These are phyloP conservation scores for Patella caerulea DNA, from an alignment of 2,888 invertebrate genomes.

Conservation along the genomic window DNA sequence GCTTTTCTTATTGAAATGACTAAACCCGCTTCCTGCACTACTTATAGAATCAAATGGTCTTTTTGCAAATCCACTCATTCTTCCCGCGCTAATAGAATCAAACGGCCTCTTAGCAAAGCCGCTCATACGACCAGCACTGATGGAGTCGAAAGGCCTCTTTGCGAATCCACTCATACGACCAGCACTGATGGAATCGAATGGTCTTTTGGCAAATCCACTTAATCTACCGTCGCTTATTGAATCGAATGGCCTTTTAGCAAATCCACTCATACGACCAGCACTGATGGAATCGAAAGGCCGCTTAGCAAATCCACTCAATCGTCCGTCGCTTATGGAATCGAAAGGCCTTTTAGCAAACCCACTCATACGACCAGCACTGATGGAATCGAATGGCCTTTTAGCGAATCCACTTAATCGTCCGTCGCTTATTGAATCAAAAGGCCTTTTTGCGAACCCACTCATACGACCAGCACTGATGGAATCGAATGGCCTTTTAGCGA, in stretches of 20 bases:
- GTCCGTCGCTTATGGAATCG: conserved; percentile 20
- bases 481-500: conserved; percentile 32
- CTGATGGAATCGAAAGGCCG: conserved; percentile 13
- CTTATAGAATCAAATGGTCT: conserved; percentile 27
- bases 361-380: conserved; percentile 21
- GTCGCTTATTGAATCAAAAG: conserved; percentile 30
- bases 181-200: conserved; percentile 30
- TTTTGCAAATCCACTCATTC: conserved; percentile 27
- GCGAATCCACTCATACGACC: conserved; percentile 29
- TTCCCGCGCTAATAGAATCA: conserved; percentile 24
- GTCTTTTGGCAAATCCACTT: conserved; percentile 36
- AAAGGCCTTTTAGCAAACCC: conserved; percentile 30
- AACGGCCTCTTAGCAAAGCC: conserved; percentile 32
- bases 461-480: conserved; percentile 26
- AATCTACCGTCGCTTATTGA: conserved; percentile 26
- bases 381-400: conserved; percentile 29
- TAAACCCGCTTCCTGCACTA: too few relatives aligned
- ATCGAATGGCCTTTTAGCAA: too few relatives aligned
- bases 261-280: conserved; percentile 13
- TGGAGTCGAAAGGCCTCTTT: conserved; percentile 33
- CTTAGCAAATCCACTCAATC: conserved; percentile 17
- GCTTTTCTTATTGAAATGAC: too few relatives aligned
- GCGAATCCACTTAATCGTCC: conserved; percentile 30
- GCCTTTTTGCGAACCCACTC: conserved; percentile 31
- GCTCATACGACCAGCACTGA: conserved; percentile 25